Percentiles rank a stretch among this genome's conserved stretches.
These are phyloP conservation scores for Tauraco hartlaubi DNA, from an alignment of 2,797 vertebrate species.

Conservation along the genomic window DNA sequence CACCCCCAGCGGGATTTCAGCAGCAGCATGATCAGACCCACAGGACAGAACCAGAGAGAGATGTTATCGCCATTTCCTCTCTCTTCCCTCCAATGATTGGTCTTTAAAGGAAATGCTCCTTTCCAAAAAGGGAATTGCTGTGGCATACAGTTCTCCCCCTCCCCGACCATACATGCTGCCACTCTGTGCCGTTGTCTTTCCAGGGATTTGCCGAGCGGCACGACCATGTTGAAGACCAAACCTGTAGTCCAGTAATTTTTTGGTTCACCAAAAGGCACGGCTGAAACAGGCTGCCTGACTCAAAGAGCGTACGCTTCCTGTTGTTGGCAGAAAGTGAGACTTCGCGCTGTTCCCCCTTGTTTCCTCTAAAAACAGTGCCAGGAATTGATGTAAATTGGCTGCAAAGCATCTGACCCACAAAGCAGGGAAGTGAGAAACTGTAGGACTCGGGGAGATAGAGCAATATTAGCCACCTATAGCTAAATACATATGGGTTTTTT, in stretches of 20 bases:
- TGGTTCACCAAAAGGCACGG: background rate
- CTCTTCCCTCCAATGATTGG: background rate
- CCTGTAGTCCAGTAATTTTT: background rate
- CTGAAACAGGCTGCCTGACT: slow-evolving; percentile 26
- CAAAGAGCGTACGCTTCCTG: slow-evolving; percentile 52
- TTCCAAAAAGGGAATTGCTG: background rate
- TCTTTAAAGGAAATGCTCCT: background rate
- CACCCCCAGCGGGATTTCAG: background rate
- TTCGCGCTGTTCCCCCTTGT: slow-evolving; percentile 35
- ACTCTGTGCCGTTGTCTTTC: fast-evolving
- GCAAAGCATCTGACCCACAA: slow-evolving; percentile 46
- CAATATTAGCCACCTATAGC: background rate
- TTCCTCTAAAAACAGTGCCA: slow-evolving; percentile 73
- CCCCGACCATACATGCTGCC: fast-evolving
- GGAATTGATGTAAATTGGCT: slow-evolving; percentile 65
- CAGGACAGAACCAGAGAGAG: background rate
- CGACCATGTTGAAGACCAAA: background rate
- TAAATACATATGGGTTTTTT: background rate
- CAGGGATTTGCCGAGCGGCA: fast-evolving
- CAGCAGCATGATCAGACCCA: background rate
- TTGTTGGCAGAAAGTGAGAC: slow-evolving; percentile 73
- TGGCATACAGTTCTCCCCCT: fast-evolving
- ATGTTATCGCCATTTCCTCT: background rate
- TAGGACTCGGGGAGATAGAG: background rate
- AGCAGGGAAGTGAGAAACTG: slow-evolving; percentile 65